Evolutionary conservation across 2,797 vertebrate species (phyloP).

Genomic region (Darevskia nairensis): DNA sequence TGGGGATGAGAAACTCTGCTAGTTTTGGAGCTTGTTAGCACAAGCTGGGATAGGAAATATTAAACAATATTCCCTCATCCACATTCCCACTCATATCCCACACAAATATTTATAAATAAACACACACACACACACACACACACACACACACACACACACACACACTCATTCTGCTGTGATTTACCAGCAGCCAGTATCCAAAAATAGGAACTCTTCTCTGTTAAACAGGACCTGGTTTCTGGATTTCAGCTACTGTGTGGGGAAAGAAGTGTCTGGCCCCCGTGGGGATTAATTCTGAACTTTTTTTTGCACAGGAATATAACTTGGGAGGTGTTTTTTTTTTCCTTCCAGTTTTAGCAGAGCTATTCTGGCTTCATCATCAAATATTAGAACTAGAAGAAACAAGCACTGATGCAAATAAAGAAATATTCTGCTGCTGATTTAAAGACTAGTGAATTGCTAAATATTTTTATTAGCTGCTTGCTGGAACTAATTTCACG

Average conservation of each 20-base stretch:
- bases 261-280: conserved; percentile 21
- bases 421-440: conserved; percentile 77
- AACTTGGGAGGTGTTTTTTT: conserved; percentile 38
- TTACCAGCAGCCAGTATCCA: not conserved
- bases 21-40: no score
- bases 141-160: no score
- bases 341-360: conserved; percentile 58
- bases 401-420: conserved; percentile 76
- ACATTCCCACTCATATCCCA: no score
- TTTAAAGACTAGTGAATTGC: conserved; percentile 82
- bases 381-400: conserved; percentile 75
- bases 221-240: not conserved
- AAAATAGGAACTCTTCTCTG: no score
- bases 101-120: no score
- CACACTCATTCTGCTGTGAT: not conserved
- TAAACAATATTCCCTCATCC: no score
- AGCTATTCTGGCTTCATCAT: conserved; percentile 68
- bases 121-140: no score
- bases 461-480: conserved; percentile 87
- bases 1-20: no score
- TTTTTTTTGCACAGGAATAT: conserved; percentile 35
- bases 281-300: conserved; percentile 39
- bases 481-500: conserved; percentile 88
- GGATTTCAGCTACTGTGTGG: conserved; percentile 18
- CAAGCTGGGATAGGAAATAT: no score